Percentiles rank a stretch among this genome's conserved stretches.
phyloP scores from a whole-genome alignment of 2,888 invertebrate species.

The Romanomermis culicivorax region DNA sequence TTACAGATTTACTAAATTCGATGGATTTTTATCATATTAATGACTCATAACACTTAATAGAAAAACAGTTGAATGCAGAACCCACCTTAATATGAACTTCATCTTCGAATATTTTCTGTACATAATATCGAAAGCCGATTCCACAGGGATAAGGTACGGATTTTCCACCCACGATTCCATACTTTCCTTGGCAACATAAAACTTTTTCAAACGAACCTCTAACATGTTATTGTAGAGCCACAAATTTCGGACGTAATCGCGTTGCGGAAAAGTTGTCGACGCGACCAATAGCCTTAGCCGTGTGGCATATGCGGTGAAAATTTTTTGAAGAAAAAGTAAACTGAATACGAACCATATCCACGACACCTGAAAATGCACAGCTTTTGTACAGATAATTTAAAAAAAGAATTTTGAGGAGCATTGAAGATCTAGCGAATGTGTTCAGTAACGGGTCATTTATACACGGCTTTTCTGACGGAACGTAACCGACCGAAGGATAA shows the following conservation, averaged over 20 bases:
- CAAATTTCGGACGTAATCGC: neutral
- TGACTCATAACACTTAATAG: too few relatives aligned
- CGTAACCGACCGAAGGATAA: too few relatives aligned
- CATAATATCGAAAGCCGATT: neutral
- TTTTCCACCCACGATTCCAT: neutral
- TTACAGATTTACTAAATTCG: too few relatives aligned
- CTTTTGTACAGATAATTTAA: neutral
- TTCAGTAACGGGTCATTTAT: neutral
- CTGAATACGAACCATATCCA: neutral
- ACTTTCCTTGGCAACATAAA: neutral
- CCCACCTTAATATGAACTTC: neutral
- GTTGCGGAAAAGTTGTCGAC: neutral
- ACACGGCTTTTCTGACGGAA: too few relatives aligned
- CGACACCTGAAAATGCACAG: neutral
- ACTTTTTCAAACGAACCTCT: neutral
- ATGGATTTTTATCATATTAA: too few relatives aligned
- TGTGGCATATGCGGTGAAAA: neutral
- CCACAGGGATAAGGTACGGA: neutral
- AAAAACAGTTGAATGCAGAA: too few relatives aligned
- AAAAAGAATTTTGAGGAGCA: too few relatives aligned
- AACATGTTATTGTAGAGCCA: conserved; percentile 2
- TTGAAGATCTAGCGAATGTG: neutral
- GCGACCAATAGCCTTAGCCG: neutral
- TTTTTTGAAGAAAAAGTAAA: neutral
- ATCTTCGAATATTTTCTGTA: neutral